Percentiles rank a stretch among this genome's conserved stretches.
phyloP scores from a whole-genome alignment of 2,113 vertebrate species.

The Gambusia holbrooki region DNA sequence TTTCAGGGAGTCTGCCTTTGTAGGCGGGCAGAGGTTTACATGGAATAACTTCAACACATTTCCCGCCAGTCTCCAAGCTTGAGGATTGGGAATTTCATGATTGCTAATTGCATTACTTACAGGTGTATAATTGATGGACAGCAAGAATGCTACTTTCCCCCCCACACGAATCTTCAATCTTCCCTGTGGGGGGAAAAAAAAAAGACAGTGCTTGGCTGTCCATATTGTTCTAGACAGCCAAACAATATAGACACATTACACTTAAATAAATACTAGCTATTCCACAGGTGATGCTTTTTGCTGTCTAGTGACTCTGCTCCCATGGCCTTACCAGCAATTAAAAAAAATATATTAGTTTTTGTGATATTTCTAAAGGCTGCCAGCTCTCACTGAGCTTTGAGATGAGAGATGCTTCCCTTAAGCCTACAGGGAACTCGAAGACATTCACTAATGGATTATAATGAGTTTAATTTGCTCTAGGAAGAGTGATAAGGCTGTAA shows the following conservation, averaged over 20 bases:
- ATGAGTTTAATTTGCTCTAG: constrained; percentile 70
- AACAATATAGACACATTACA: neutral
- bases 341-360: constrained; percentile 42
- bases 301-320: constrained; percentile 18
- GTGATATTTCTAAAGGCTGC: constrained; percentile 45
- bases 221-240: neutral
- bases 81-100: constrained; percentile 55
- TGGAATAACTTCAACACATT: constrained; percentile 67
- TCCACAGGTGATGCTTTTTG: constrained; percentile 29
- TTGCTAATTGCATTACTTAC: constrained; percentile 70
- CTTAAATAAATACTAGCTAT: constrained; percentile 18
- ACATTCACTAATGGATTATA: constrained; percentile 70
- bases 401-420: constrained; percentile 52
- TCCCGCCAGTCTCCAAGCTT: constrained; percentile 52
- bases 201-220: too few species aligned
- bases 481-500: constrained; percentile 62
- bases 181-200: neutral
- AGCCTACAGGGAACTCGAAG: constrained; percentile 55
- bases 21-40: constrained; percentile 71
- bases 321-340: constrained; percentile 29
- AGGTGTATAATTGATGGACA: constrained; percentile 57
- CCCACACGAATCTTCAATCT: neutral
- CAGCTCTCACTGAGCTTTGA: constrained; percentile 48
- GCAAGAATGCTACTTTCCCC: neutral
- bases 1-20: constrained; percentile 65